A percentile compares a stretch with the other conserved stretches of the same genome.
Evolutionary conservation across 2,797 vertebrate species (phyloP).

Genomic region (Limnodromus scolopaceus): DNA sequence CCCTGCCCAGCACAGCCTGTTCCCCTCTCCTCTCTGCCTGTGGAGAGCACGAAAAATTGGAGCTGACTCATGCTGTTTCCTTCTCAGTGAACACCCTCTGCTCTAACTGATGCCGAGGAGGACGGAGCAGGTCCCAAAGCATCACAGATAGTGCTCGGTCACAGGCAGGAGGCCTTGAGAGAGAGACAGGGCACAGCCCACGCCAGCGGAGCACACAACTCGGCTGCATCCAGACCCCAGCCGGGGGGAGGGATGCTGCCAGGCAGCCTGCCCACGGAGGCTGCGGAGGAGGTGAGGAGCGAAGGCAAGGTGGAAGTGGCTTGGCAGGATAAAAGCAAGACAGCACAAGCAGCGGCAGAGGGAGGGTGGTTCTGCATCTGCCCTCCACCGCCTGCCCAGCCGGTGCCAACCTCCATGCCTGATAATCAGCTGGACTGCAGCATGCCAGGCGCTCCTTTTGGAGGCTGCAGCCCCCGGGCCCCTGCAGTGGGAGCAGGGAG

Average conservation of each 20-base stretch:
- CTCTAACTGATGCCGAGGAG: not conserved
- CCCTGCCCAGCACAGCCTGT: not conserved
- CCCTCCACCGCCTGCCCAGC: not conserved
- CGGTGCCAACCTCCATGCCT: accelerated
- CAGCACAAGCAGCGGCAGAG: not conserved
- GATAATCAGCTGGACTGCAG: accelerated
- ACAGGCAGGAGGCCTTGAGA: conserved; percentile 16
- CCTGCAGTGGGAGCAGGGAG: not conserved
- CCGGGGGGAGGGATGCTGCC: not conserved
- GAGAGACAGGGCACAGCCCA: not conserved
- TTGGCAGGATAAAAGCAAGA: not conserved
- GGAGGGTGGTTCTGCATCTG: not conserved
- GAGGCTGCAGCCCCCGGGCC: accelerated
- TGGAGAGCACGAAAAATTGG: not conserved
- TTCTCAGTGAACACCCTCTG: not conserved
- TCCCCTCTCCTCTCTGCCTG: not conserved
- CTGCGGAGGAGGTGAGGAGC: not conserved
- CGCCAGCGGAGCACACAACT: not conserved
- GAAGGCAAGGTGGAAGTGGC: not conserved
- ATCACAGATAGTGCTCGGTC: not conserved
- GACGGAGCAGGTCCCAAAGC: not conserved
- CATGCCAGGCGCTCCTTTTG: accelerated
- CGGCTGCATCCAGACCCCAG: not conserved
- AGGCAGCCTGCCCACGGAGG: not conserved
- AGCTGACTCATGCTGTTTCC: not conserved